These are phyloP conservation scores for Sphaeridia pumilis DNA, from an alignment of 2,888 invertebrate genomes.

Conservation along the genomic window DNA sequence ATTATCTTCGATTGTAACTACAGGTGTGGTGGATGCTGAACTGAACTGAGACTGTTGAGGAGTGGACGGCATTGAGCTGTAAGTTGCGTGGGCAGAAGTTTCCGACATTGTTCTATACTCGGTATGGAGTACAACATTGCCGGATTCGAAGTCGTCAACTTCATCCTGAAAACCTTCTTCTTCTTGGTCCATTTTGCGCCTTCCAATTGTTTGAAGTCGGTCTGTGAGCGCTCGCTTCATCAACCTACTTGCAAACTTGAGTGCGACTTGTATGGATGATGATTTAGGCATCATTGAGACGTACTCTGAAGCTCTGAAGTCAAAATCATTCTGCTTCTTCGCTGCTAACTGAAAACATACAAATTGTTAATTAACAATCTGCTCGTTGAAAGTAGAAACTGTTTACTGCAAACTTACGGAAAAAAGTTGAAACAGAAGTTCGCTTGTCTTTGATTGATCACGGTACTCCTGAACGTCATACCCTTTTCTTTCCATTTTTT, in stretches of 20 bases:
- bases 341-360: slow-evolving; percentile 58
- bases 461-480: slow-evolving; percentile 36
- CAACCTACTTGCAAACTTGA: slow-evolving; percentile 74
- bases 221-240: slow-evolving; percentile 67
- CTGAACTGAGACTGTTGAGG: not conserved
- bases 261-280: slow-evolving; percentile 65
- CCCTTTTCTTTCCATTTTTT: slow-evolving; percentile 34
- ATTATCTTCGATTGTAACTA: slow-evolving; percentile 22
- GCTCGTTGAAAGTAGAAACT: not conserved
- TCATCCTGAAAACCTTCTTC: slow-evolving; percentile 30
- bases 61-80: not conserved
- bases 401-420: slow-evolving; percentile 49
- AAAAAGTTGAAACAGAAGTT: slow-evolving; percentile 77
- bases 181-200: slow-evolving; percentile 36
- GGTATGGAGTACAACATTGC: slow-evolving; percentile 5
- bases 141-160: slow-evolving; percentile 28
- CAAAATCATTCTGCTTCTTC: slow-evolving; percentile 66
- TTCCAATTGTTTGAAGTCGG: slow-evolving; percentile 53
- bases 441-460: slow-evolving; percentile 53
- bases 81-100: not conserved
- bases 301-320: slow-evolving; percentile 74
- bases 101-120: slow-evolving; percentile 5
- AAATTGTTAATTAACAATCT: slow-evolving; percentile 7
- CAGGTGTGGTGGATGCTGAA: too few species aligned
- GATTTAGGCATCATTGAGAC: slow-evolving; percentile 68